Conservation (phyloP, 2,113 vertebrate species). For the Pangasianodon hypophthalmus region DNA sequence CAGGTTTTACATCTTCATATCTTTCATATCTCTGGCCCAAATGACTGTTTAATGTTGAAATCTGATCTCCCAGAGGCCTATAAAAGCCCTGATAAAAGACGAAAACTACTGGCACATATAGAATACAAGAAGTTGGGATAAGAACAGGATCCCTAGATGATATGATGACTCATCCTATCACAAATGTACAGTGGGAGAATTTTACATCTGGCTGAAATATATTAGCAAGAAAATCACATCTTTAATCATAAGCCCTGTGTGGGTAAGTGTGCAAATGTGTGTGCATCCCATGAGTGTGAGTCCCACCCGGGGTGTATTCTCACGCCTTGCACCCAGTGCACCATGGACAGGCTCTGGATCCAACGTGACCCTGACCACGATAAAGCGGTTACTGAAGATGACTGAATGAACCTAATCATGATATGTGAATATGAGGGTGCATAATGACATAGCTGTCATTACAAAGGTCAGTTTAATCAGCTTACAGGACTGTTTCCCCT, state of each 20-base stretch:
- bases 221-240: background rate
- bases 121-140: background rate
- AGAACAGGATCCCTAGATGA: background rate
- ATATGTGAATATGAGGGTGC: background rate
- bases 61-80: background rate
- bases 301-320: background rate
- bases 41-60: background rate
- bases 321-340: background rate
- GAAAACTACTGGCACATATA: constrained; percentile 22
- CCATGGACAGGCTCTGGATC: background rate
- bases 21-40: background rate
- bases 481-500: too few relatives aligned
- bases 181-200: background rate
- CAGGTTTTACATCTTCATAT: background rate
- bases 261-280: background rate
- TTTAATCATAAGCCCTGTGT: background rate
- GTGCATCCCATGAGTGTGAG: background rate
- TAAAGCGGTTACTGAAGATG: background rate
- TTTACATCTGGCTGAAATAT: background rate
- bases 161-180: background rate
- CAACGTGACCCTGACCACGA: background rate
- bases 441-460: background rate
- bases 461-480: background rate
- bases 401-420: background rate
- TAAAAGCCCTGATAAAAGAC: background rate